A percentile compares a stretch with the other conserved stretches of the same genome.
Conservation (phyloP, 2,113 vertebrate species). For the Rhagologus leucostigma region DNA sequence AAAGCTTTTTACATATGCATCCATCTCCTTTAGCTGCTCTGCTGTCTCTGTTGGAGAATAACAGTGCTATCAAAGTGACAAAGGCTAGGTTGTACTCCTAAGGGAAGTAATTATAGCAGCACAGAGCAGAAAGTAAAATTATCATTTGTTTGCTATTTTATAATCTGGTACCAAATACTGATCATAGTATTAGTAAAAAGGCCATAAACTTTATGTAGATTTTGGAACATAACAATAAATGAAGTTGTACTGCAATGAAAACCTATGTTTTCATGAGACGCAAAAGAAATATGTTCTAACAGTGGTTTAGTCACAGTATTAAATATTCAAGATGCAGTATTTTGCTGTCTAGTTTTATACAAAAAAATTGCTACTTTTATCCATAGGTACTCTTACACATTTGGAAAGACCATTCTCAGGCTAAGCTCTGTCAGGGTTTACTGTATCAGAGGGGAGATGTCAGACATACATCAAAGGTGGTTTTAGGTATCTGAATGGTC, state of each 20-base stretch:
- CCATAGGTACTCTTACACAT: background rate
- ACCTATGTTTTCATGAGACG: background rate
- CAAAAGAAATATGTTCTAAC: background rate
- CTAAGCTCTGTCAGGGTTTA: background rate
- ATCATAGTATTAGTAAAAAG: conserved; percentile 57
- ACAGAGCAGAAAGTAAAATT: conserved; percentile 63
- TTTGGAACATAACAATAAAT: conserved; percentile 28
- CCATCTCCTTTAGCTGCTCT: conserved; percentile 44
- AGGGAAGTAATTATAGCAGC: conserved; percentile 67
- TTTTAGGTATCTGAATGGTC: background rate
- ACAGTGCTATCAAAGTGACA: conserved; percentile 63
- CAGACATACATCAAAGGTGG: background rate
- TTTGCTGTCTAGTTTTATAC: background rate
- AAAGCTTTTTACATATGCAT: conserved; percentile 27
- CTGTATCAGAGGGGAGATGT: background rate
- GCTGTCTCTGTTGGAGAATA: conserved; percentile 55
- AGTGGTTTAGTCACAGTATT: background rate
- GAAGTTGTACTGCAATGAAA: background rate
- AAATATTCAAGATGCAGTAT: background rate
- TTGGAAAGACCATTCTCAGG: background rate
- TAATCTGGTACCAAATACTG: conserved; percentile 59
- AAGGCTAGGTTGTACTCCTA: conserved; percentile 57
- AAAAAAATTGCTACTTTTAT: conserved; percentile 1
- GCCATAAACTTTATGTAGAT: conserved; percentile 46
- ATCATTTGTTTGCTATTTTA: conserved; percentile 61